Conservation (phyloP, 2,113 vertebrate genomes). For the Tupaia chinensis region DNA sequence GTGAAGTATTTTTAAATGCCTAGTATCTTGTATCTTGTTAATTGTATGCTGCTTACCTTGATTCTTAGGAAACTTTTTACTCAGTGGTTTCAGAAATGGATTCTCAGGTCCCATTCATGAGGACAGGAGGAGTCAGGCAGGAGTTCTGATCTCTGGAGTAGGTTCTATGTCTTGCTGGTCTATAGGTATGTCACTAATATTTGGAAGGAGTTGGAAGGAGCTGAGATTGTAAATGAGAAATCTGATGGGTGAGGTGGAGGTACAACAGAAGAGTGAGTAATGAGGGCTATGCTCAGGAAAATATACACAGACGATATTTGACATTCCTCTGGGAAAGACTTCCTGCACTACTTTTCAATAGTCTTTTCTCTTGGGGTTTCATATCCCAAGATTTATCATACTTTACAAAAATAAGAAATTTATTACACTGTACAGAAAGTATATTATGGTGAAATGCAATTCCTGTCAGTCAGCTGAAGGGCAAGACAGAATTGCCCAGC, state of each 20-base stretch:
- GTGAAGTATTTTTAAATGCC: neutral
- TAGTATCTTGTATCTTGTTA: neutral
- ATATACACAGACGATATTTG: neutral
- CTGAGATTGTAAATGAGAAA: neutral
- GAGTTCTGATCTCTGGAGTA: neutral
- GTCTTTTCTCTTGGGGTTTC: neutral
- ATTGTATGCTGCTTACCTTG: neutral
- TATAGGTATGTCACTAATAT: neutral
- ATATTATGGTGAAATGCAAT: neutral
- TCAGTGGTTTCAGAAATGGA: conserved; percentile 4
- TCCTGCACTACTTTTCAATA: neutral
- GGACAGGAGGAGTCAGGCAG: neutral
- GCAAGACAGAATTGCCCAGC: neutral
- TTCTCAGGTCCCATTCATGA: neutral
- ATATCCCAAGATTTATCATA: neutral
- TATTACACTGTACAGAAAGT: neutral
- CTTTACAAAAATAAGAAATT: neutral
- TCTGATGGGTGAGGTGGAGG: neutral
- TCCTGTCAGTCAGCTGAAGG: neutral
- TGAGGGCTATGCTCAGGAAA: neutral
- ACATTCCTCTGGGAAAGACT: neutral
- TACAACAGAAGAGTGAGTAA: neutral
- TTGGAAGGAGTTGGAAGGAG: conserved; percentile 29
- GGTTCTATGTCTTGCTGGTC: neutral
- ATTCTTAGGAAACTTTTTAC: neutral